Conservation (phyloP, 2,113 vertebrate species). For the Struthio camelus region DNA sequence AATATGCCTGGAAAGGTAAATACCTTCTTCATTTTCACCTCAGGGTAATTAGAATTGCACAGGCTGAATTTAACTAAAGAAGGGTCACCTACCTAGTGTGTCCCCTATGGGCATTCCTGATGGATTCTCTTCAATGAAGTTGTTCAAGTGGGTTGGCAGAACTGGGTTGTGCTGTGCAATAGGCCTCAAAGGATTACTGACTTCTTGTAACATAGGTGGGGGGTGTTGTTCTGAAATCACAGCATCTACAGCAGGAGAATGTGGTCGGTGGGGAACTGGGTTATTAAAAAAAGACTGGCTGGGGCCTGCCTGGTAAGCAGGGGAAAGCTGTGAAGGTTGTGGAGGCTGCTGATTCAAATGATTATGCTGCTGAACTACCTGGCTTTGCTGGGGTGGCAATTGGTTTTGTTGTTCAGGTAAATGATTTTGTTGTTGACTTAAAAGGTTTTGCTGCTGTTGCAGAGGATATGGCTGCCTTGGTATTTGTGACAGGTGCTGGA, state of each 20-base stretch:
- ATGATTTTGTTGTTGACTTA: slow-evolving; percentile 78
- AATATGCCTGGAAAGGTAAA: slow-evolving; percentile 42
- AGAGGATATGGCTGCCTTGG: slow-evolving; percentile 87
- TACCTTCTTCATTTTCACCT: slow-evolving; percentile 40
- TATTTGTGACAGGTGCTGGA: slow-evolving; percentile 85
- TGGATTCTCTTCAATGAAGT: slow-evolving; percentile 88
- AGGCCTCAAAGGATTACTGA: slow-evolving; percentile 84
- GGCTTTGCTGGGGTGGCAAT: slow-evolving; percentile 80
- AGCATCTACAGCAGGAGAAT: slow-evolving; percentile 88
- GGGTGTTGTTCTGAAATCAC: slow-evolving; percentile 80
- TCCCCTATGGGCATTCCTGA: slow-evolving; percentile 85
- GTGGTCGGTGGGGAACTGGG: slow-evolving; percentile 84
- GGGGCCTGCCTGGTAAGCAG: slow-evolving; percentile 84
- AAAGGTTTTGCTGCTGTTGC: slow-evolving; percentile 78
- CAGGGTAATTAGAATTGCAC: slow-evolving; percentile 24
- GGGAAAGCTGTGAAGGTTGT: slow-evolving; percentile 82
- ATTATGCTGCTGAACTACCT: slow-evolving; percentile 79
- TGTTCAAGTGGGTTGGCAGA: slow-evolving; percentile 86
- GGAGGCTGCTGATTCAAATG: slow-evolving; percentile 76
- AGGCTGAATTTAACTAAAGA: slow-evolving; percentile 38
- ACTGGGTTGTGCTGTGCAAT: slow-evolving; percentile 84
- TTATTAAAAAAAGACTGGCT: slow-evolving; percentile 87
- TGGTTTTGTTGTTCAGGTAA: slow-evolving; percentile 77
- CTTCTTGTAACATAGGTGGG: slow-evolving; percentile 81
- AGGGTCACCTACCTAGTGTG: slow-evolving; percentile 85